phyloP scores from a whole-genome alignment of 1,140 invertebrate species.

The Leptinotarsa lineolata region DNA sequence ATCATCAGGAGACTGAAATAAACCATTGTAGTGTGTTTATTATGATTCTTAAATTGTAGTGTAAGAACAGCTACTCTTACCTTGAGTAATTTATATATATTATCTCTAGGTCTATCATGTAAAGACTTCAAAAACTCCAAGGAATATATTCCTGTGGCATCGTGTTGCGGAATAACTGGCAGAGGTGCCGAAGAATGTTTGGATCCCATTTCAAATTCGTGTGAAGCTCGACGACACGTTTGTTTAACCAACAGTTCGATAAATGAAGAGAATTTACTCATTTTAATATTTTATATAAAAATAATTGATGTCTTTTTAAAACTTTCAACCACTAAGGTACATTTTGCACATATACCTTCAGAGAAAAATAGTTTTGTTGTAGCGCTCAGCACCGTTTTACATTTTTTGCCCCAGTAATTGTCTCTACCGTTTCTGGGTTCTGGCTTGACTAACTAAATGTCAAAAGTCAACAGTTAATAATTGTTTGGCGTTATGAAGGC shows the following conservation, averaged over 20 bases:
- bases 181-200: slow-evolving; percentile 29
- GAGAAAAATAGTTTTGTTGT: neutral
- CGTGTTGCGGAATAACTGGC: slow-evolving; percentile 21
- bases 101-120: slow-evolving; percentile 43
- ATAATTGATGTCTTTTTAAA: neutral
- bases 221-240: slow-evolving; percentile 44
- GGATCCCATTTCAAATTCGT: slow-evolving; percentile 43
- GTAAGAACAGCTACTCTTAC: slow-evolving; percentile 25
- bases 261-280: slow-evolving; percentile 33
- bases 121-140: slow-evolving; percentile 43
- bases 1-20: slow-evolving; percentile 10
- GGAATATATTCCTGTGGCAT: slow-evolving; percentile 44
- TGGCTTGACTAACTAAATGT: neutral
- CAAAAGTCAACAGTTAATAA: neutral
- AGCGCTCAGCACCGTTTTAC: neutral
- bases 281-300: slow-evolving; percentile 22
- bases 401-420: neutral
- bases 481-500: no score
- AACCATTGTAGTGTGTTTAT: neutral
- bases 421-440: neutral
- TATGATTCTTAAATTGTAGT: neutral
- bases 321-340: neutral
- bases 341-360: neutral
- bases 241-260: slow-evolving; percentile 46
- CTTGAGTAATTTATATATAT: slow-evolving; percentile 44